Evolutionary conservation across 37 sponge, comb jelly and placozoan species (phyloP), one percentile per base, ranked within the genome.

Genomic region (Haliclona indistincta): DNA sequence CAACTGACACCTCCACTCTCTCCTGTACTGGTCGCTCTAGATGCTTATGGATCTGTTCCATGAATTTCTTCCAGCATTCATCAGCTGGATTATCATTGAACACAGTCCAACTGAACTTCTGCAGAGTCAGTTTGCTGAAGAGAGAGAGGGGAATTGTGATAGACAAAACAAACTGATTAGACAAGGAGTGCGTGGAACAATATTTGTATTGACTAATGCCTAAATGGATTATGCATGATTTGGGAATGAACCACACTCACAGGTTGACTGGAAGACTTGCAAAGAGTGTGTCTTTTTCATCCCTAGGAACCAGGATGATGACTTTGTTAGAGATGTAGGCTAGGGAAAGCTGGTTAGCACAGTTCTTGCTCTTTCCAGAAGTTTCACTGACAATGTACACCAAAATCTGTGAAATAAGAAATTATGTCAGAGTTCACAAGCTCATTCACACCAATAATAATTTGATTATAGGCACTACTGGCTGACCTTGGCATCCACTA

Each of bases 251-350:
- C n/a, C 4, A 1, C 8, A 68, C 90, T 80, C 56, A 86, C 87
- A 96, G 69, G 67, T 94, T 94, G 64, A 88, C 74, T 0, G 73
- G 45, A 76, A 96, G 72, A 20, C 39, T 52, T 7, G 42, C 43
- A 17, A 86, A 13, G 0, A 93, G 45, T 6, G 61, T 65, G 0
- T 22, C 63, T 44, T 83, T 75, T 7, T 8, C 38, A 3, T 62
- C 34, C n/a, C 41, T 42, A 33, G 91, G 56, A 36, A 62, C 84
- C 3, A 90, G 63, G 34, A 93, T 25, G 54, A 97, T 97, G 70
- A 85, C 84, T 45, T 86, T 94, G 88, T 94, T 92, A 68, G 95
- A 94, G 77, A 97, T 89, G 68, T 92, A 89, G 60, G 95, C 99
- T 30, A 97, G 79, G 13, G 95, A 86, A 35, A 94, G 75, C 35